These are phyloP conservation scores for Helogale parvula DNA, from an alignment of 2,113 vertebrate species.

Conservation along the genomic window DNA sequence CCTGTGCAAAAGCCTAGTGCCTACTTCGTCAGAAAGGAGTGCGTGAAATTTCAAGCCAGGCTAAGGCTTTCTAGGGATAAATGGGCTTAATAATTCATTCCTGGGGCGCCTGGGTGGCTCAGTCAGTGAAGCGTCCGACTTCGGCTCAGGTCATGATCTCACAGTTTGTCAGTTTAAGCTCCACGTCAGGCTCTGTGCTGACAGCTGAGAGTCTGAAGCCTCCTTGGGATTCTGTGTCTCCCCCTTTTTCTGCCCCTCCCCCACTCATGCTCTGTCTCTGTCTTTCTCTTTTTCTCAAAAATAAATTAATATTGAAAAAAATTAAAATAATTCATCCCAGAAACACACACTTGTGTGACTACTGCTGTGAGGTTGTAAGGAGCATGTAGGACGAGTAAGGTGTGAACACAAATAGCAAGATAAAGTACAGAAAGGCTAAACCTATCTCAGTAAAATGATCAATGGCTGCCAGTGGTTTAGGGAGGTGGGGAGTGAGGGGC, in stretches of 20 bases:
- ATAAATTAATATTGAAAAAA: too few relatives aligned
- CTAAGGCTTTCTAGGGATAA: slow-evolving; percentile 31
- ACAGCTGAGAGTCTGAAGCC: too few relatives aligned
- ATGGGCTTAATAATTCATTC: slow-evolving; percentile 49
- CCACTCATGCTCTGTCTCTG: too few relatives aligned
- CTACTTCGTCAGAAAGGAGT: not conserved
- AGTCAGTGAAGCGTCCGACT: too few relatives aligned
- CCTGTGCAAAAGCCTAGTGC: not conserved
- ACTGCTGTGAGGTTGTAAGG: not conserved
- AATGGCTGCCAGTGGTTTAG: not conserved
- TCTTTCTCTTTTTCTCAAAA: too few relatives aligned
- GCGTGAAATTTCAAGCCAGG: slow-evolving; percentile 40
- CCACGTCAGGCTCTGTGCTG: too few relatives aligned
- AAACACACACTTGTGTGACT: not conserved
- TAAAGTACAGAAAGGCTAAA: not conserved
- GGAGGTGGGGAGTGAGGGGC: not conserved
- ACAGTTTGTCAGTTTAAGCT: too few relatives aligned
- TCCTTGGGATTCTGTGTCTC: too few relatives aligned
- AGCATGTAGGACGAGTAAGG: not conserved
- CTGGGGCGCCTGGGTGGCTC: not conserved
- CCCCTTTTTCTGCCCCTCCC: too few relatives aligned
- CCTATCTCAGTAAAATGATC: not conserved
- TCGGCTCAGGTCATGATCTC: too few relatives aligned
- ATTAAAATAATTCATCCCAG: slow-evolving; percentile 47
- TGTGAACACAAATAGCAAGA: not conserved